Conservation (phyloP, 1,140 invertebrate species). For the Drosophila grimshawi region DNA sequence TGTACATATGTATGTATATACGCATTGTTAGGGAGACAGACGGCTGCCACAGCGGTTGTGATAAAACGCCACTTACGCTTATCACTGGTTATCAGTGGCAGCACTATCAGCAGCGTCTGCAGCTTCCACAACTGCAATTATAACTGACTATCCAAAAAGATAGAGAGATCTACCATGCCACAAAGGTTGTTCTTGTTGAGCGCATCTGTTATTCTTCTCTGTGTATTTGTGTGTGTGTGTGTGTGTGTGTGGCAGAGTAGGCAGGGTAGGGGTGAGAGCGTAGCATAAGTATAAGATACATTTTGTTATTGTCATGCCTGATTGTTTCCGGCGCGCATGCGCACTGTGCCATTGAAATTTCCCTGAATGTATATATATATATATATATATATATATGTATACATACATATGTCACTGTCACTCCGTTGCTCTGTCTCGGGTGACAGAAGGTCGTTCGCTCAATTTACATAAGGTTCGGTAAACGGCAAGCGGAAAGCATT, state of each 20-base stretch:
- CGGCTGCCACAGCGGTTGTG: not conserved
- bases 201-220: not conserved
- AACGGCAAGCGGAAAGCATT: not conserved
- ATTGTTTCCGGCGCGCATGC: slow-evolving; percentile 47
- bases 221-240: not conserved
- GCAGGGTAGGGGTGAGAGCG: not conserved
- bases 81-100: slow-evolving; percentile 6
- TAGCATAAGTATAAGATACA: slow-evolving; percentile 27
- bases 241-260: not conserved
- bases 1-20: no score
- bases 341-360: slow-evolving; percentile 38
- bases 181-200: not conserved
- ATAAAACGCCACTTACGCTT: slow-evolving; percentile 7
- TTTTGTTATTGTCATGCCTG: slow-evolving; percentile 36
- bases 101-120: not conserved
- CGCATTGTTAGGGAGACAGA: not conserved
- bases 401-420: slow-evolving; percentile 42
- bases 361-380: not conserved
- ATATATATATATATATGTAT: not conserved
- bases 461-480: slow-evolving; percentile 34
- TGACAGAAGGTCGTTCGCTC: slow-evolving; percentile 40
- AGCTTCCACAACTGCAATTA: slow-evolving; percentile 4
- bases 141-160: slow-evolving; percentile 2
- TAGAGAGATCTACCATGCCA: not conserved
- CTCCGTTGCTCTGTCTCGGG: slow-evolving; percentile 6